Conservation (phyloP, 1,140 invertebrate genomes). For the Rhizoglyphus robini region DNA sequence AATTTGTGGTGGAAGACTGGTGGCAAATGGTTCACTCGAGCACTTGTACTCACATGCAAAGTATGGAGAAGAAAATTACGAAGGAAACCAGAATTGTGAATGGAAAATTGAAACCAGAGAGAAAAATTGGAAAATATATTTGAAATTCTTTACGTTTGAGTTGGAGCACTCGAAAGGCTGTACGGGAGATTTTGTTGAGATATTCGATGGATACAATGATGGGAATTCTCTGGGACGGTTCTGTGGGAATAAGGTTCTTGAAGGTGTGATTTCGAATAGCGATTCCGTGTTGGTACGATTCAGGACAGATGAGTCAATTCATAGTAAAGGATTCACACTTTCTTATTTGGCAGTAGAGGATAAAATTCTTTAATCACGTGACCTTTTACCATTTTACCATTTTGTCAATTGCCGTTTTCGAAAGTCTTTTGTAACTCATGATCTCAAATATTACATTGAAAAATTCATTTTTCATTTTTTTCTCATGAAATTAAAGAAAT, state of each 20-base stretch:
- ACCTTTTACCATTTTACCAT: too few relatives aligned
- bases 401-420: too few relatives aligned
- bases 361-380: too few relatives aligned
- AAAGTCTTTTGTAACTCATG: too few relatives aligned
- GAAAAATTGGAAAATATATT: constrained; percentile 43
- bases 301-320: constrained; percentile 71
- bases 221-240: constrained; percentile 63
- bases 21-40: constrained; percentile 53
- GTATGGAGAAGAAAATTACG: constrained; percentile 77
- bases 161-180: constrained; percentile 82
- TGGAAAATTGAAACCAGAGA: constrained; percentile 54
- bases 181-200: constrained; percentile 80
- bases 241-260: constrained; percentile 71
- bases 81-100: constrained; percentile 70
- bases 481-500: too few relatives aligned
- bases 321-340: constrained; percentile 80
- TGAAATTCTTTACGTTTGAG: constrained; percentile 79
- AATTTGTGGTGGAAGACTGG: constrained; percentile 82
- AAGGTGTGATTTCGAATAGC: constrained; percentile 69
- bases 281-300: constrained; percentile 74
- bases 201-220: constrained; percentile 70
- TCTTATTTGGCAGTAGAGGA: constrained; percentile 42
- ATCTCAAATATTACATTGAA: too few relatives aligned
- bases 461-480: too few relatives aligned
- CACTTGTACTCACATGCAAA: constrained; percentile 84